Evolutionary conservation across 2,113 vertebrate genomes (phyloP), one percentile per base, ranked within the genome.

Genomic region (Deroptyus accipitrinus): DNA sequence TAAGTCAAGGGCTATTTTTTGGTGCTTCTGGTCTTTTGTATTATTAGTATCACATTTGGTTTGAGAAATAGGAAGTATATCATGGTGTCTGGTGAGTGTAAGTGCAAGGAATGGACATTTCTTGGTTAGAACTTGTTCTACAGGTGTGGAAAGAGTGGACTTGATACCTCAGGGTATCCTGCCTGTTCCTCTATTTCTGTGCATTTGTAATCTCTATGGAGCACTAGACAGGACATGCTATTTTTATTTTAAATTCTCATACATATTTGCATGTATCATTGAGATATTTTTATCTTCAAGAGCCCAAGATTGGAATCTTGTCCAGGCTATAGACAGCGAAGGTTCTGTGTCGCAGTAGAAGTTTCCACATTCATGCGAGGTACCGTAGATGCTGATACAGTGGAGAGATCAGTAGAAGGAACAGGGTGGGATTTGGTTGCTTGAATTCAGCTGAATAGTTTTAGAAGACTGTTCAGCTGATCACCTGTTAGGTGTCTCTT

Each of bases 321-420:
- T 25, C 28, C 51, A 67, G 20, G n/a, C 27, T 61, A 22, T 35
- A 61, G 13, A 74, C 54, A 37, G 13, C 5, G 33, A 27, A 72
- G 13, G 22, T 66, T 76, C 37, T 83, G 51, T 3, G 0, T 92
- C 18, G 57, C n/a, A 46, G 6, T 37, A 57, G 37, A 90, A 57
- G 11, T 86, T 88, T 72, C 62, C 42, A 68, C 15, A 39, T 61
- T 44, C 18, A 44, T 0, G 0, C 0, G 3, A 82, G 11, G 18
- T 54, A 28, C 18, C 46, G 70, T 39, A 90, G 31, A 24, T 85
- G 18, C 20, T 1, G 1, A 35, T 75, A 37, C 5, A 61, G 17
- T 86, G 49, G 35, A 76, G 51, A 88, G 13, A 73, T 48, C 39
- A 55, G 17, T 55, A 55, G 2, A 28, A 13, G 7, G 11, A 87